Conservation (phyloP, 2,797 vertebrate genomes). For the Carcharodon carcharias region DNA sequence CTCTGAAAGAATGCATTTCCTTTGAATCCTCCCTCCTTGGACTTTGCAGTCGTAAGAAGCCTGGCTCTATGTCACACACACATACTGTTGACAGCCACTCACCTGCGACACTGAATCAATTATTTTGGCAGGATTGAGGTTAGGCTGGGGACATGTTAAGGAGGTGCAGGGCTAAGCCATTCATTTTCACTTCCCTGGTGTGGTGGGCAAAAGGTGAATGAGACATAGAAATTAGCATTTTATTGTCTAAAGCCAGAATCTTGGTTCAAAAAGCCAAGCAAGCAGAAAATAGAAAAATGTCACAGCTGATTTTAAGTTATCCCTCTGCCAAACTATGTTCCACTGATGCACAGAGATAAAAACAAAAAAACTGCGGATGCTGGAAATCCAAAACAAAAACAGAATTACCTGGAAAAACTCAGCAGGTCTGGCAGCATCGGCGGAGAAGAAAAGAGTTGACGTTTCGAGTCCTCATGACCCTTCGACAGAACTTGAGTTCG, state of each 20-base stretch:
- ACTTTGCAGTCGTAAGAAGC: not conserved
- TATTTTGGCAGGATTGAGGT: conserved; percentile 28
- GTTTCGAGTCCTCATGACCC: too few species aligned
- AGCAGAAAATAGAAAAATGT: not conserved
- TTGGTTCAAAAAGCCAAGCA: not conserved
- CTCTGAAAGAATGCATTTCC: not conserved
- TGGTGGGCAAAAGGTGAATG: not conserved
- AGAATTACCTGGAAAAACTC: too few species aligned
- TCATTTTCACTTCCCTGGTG: not conserved
- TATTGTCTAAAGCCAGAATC: not conserved
- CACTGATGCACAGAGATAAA: too few species aligned
- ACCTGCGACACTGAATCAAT: not conserved
- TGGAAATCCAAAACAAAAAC: too few species aligned
- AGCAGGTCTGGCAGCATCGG: too few species aligned
- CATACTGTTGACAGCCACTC: not conserved
- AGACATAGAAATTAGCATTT: not conserved
- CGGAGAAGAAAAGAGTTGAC: too few species aligned
- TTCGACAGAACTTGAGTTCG: too few species aligned
- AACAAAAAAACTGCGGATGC: too few species aligned
- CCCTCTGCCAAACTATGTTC: too few species aligned
- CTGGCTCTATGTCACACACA: not conserved
- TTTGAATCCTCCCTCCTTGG: not conserved
- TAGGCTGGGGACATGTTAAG: not conserved
- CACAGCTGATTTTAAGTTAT: not conserved
- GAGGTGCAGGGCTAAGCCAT: not conserved